These are phyloP conservation scores for Strigops habroptila DNA, from an alignment of 2,113 vertebrate species.

Conservation along the genomic window DNA sequence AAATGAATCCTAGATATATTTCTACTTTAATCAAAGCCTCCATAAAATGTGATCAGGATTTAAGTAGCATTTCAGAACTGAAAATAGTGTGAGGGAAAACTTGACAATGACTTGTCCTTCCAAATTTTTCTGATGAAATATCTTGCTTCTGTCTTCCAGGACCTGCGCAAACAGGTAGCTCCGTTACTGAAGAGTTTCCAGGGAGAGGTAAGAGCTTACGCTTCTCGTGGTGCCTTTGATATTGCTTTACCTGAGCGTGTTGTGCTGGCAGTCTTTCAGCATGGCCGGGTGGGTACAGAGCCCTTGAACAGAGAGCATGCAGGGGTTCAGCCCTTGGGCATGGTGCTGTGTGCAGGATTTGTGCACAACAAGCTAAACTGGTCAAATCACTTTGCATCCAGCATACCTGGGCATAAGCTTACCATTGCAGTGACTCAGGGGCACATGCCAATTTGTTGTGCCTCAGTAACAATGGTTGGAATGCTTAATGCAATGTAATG, in stretches of 20 bases:
- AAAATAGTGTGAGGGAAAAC: background rate
- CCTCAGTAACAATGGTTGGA: background rate
- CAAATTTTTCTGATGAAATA: background rate
- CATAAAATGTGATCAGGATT: background rate
- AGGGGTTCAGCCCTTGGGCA: background rate
- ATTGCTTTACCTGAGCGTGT: background rate
- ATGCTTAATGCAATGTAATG: background rate
- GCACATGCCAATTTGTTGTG: accelerated
- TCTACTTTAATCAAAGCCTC: background rate
- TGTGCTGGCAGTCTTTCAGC: background rate
- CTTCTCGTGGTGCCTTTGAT: background rate
- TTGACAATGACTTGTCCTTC: background rate
- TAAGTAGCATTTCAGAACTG: background rate
- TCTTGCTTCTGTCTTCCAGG: constrained; percentile 75
- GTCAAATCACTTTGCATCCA: background rate
- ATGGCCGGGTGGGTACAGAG: background rate
- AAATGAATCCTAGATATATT: background rate
- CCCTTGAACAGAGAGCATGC: background rate
- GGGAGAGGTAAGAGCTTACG: constrained; percentile 87
- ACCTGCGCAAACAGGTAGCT: constrained; percentile 97
- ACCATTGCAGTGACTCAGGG: background rate
- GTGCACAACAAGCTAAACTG: background rate
- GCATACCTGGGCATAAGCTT: background rate
- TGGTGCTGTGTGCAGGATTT: background rate
- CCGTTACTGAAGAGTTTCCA: constrained; percentile 99